phyloP scores from a whole-genome alignment of 1,140 invertebrate species.

The Schlechtendalia chinensis region DNA sequence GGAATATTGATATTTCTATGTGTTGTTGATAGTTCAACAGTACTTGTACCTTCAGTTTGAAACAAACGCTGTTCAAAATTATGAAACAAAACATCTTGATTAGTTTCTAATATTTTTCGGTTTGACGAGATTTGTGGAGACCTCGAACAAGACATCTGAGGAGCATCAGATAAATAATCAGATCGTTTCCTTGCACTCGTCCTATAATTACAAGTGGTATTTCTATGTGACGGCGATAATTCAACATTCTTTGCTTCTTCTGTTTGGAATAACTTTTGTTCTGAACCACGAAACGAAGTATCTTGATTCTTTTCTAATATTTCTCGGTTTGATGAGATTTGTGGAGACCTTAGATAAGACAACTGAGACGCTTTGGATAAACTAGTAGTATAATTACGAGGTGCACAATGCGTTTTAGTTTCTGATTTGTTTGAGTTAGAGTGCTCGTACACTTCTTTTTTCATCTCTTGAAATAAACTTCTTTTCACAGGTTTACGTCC shows the following conservation, averaged over 20 bases:
- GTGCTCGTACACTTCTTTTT: not conserved
- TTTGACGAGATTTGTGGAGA: not conserved
- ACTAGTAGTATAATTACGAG: not conserved
- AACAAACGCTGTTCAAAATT: not conserved
- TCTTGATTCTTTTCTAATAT: not conserved
- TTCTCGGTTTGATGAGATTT: not conserved
- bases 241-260: not conserved
- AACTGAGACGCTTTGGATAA: not conserved
- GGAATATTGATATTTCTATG: too few species aligned
- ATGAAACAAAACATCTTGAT: not conserved
- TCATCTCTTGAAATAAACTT: slow-evolving; percentile 12
- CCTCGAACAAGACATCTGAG: not conserved
- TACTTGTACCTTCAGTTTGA: not conserved
- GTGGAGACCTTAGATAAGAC: not conserved
- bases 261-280: not conserved
- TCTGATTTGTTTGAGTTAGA: not conserved
- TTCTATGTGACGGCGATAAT: not conserved
- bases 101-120: not conserved
- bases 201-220: too few species aligned
- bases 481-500: slow-evolving; percentile 1
- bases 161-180: not conserved
- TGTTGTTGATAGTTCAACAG: not conserved
- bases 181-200: too few species aligned
- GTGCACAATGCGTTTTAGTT: not conserved
- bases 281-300: not conserved